Evolutionary conservation across 2,888 invertebrate species (phyloP), one percentile per base, ranked within the genome.

Genomic region (Mantis religiosa): DNA sequence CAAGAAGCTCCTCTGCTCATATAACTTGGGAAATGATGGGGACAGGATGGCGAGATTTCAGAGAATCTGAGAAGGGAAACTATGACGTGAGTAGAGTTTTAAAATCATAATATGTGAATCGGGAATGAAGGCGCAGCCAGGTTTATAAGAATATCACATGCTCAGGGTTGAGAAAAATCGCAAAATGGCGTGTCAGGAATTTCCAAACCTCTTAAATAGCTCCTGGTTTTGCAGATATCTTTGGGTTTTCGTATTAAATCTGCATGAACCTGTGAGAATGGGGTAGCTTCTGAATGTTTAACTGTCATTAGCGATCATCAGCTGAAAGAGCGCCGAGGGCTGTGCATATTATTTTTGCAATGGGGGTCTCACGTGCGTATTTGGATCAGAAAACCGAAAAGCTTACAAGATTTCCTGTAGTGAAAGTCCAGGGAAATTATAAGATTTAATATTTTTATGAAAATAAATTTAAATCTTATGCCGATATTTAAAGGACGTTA

Each of bases 401-500:
- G 3, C 30, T 30, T 4, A 30, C 30, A 30, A 30, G 4, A 30
- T 30, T n/a, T n/a, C n/a, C n/a, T n/a, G n/a, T n/a, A n/a, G n/a
- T n/a, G n/a, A n/a, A n/a, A n/a, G n/a, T n/a, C n/a, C n/a, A n/a
- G n/a, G n/a, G n/a, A n/a, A n/a, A n/a, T n/a, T 4, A 30, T 4
- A 30, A 2, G 4, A 2, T 3, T 4, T 2, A 4, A 30, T 4
- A 30, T 30, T 2, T 30, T 30, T 30, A 2, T 4, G 4, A 30
- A 30, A 30, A 30, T 30, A 4, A 8, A 34, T 8, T 8, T 34
- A 7, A 2, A 7, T 34, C 34, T 7, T 34, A 0, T 7, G 0
- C 1, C 1, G 4, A 4, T 34, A 0, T 34, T 34, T 34, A 6
- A 34, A 34, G 8, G 1, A 0, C 7, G 0, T 2, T 4, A 1